Evolutionary conservation across 2,797 vertebrate species (phyloP).

Genomic region (Saxicola maurus): DNA sequence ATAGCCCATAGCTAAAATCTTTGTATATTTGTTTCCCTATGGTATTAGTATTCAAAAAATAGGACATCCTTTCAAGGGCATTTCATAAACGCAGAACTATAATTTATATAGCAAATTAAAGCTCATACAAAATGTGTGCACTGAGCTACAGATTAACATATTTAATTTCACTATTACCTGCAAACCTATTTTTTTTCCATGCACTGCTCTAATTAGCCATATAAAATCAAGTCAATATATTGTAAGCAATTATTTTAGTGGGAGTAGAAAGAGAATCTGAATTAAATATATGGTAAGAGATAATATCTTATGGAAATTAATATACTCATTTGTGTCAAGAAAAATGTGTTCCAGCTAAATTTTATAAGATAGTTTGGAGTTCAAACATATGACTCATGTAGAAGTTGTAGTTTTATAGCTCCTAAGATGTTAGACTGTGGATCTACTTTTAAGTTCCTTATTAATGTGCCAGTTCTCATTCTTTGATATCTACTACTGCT

Average conservation of each 20-base stretch:
- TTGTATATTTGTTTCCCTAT: slow-evolving; percentile 69
- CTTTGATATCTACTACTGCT: slow-evolving; percentile 59
- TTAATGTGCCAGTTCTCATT: slow-evolving; percentile 52
- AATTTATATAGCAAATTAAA: slow-evolving; percentile 81
- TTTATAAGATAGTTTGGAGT: slow-evolving; percentile 58
- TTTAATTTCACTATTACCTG: slow-evolving; percentile 82
- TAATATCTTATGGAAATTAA: slow-evolving; percentile 76
- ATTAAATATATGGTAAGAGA: slow-evolving; percentile 77
- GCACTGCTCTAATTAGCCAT: slow-evolving; percentile 76
- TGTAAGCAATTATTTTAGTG: slow-evolving; percentile 78
- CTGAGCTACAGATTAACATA: slow-evolving; percentile 79
- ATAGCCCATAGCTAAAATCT: slow-evolving; percentile 74
- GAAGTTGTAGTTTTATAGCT: slow-evolving; percentile 65
- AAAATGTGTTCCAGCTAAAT: slow-evolving; percentile 69
- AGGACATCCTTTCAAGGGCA: slow-evolving; percentile 74
- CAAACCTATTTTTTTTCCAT: slow-evolving; percentile 76
- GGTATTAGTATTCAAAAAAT: slow-evolving; percentile 70
- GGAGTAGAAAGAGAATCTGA: slow-evolving; percentile 72
- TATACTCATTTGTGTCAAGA: slow-evolving; percentile 72
- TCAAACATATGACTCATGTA: slow-evolving; percentile 58
- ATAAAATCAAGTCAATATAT: slow-evolving; percentile 75
- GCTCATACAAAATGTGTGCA: slow-evolving; percentile 75
- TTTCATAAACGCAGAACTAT: slow-evolving; percentile 73
- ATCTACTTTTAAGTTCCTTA: slow-evolving; percentile 60
- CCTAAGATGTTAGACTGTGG: slow-evolving; percentile 55